A percentile compares a stretch with the other conserved stretches of the same genome.
phyloP scores from a whole-genome alignment of 2,797 vertebrate genomes.

The Sternarchorhynchus goeldii region DNA sequence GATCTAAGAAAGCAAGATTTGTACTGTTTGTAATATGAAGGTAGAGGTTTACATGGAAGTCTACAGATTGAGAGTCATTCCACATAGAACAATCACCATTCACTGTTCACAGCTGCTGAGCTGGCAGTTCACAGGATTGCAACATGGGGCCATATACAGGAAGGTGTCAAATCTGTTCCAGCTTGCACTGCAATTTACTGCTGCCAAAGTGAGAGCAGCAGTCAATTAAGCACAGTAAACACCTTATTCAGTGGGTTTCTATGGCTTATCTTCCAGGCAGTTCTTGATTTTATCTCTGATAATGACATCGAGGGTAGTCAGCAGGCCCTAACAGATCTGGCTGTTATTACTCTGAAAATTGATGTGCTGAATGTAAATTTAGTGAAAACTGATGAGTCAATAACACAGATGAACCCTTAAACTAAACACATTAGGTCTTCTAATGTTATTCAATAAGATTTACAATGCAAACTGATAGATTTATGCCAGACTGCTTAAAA shows the following conservation, averaged over 20 bases:
- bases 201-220: conserved; percentile 3
- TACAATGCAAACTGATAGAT: no score
- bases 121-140: not conserved
- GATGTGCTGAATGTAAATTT: not conserved
- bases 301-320: not conserved
- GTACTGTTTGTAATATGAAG: conserved; percentile 54
- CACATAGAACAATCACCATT: not conserved
- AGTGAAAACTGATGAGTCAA: not conserved
- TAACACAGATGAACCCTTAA: not conserved
- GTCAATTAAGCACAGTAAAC: conserved; percentile 8
- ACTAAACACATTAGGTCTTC: not conserved
- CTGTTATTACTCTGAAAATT: conserved; percentile 5
- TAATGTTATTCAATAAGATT: not conserved
- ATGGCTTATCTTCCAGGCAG: conserved; percentile 1
- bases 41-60: not conserved
- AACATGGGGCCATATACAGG: not conserved
- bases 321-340: conserved; percentile 12
- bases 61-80: not conserved
- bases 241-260: conserved; percentile 2
- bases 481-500: no score
- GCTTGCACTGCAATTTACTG: conserved; percentile 23
- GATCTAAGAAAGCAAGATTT: conserved; percentile 57
- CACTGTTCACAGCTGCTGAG: conserved; percentile 17
- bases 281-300: conserved; percentile 29
- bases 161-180: conserved; percentile 26